Conservation (phyloP, 1,140 invertebrate species). For the Copidosoma floridanum region DNA sequence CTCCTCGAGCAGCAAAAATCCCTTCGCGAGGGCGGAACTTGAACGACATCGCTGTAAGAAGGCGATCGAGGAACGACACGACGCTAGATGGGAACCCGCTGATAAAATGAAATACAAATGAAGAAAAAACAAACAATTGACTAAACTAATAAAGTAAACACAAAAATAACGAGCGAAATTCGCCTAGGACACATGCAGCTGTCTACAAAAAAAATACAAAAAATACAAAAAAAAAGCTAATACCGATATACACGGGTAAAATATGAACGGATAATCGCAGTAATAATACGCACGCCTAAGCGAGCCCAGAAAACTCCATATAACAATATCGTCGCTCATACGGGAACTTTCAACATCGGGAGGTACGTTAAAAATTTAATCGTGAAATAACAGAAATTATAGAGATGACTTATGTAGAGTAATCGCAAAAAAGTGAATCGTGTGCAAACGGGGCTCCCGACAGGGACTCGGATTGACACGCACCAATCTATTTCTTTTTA, state of each 20-base stretch:
- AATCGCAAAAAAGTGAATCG: too few species aligned
- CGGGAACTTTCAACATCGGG: not conserved
- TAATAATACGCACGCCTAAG: too few species aligned
- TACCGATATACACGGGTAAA: not conserved
- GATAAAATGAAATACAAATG: not conserved
- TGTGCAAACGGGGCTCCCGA: too few species aligned
- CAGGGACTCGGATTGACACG: too few species aligned
- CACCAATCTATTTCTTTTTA: too few species aligned
- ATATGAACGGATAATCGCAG: too few species aligned
- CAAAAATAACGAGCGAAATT: not conserved
- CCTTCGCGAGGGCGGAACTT: constrained; percentile 52
- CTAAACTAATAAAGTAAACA: not conserved
- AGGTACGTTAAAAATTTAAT: constrained; percentile 5
- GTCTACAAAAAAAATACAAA: too few species aligned
- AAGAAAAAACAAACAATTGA: not conserved
- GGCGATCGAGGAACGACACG: constrained; percentile 22
- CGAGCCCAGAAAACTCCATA: too few species aligned
- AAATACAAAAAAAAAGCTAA: too few species aligned
- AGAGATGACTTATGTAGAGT: not conserved
- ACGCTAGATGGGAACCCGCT: constrained; percentile 20
- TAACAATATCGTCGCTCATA: constrained; percentile 2
- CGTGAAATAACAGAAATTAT: not conserved
- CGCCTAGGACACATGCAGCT: too few species aligned
- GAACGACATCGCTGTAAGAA: constrained; percentile 29
- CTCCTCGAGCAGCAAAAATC: constrained; percentile 79